Percentiles rank a stretch among this genome's conserved stretches.
Conservation (phyloP, 2,113 vertebrate species). For the Notiomystis cincta region DNA sequence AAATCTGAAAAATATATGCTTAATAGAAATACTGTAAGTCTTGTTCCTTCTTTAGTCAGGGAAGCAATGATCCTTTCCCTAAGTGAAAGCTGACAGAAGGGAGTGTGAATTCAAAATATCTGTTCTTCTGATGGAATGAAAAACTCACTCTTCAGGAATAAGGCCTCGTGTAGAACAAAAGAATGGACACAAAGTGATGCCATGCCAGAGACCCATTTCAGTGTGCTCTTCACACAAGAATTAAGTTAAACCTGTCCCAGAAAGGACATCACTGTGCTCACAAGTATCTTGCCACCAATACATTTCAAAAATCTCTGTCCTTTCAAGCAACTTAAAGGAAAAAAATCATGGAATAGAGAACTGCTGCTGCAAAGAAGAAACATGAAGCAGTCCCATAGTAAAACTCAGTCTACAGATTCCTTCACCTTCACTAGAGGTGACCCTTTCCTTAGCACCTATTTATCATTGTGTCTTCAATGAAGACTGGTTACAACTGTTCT, state of each 20-base stretch:
- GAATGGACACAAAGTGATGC: neutral
- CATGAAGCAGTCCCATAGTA: neutral
- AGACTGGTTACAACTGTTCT: neutral
- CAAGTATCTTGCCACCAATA: neutral
- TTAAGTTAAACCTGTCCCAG: neutral
- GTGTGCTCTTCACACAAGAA: neutral
- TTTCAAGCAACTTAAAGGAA: neutral
- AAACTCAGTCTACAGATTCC: neutral
- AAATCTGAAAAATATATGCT: neutral
- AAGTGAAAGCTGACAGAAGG: neutral
- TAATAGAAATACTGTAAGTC: neutral
- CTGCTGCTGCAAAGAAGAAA: neutral
- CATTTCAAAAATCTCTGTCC: neutral
- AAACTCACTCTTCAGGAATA: neutral
- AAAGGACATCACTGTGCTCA: neutral
- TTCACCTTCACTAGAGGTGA: neutral
- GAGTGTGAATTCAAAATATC: neutral
- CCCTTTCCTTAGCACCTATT: neutral
- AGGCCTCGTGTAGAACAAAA: rapidly evolving
- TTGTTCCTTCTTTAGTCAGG: neutral
- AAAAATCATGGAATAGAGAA: neutral
- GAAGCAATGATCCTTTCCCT: neutral
- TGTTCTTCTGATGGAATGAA: neutral
- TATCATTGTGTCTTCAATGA: neutral
- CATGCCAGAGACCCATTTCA: neutral